Evolutionary conservation across 2,888 invertebrate species (phyloP).

Genomic region (Torymus texanus): DNA sequence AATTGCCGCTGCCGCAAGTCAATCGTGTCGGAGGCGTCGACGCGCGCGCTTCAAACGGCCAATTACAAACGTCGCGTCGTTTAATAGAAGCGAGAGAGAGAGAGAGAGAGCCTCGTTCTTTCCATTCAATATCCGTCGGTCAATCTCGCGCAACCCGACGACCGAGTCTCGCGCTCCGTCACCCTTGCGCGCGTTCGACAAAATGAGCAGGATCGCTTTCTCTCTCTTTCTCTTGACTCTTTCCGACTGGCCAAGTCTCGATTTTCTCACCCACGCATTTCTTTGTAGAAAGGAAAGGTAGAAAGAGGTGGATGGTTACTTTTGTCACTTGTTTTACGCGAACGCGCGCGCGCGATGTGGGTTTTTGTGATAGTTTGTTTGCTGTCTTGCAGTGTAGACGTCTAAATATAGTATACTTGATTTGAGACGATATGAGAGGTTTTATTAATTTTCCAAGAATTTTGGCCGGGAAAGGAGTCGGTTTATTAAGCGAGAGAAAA

Average conservation of each 20-base stretch:
- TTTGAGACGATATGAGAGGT: too few relatives aligned
- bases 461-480: too few relatives aligned
- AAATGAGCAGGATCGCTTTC: background rate
- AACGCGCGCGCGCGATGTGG: too few relatives aligned
- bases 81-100: conserved; percentile 20
- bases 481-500: too few relatives aligned
- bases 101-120: background rate
- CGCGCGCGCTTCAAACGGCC: conserved; percentile 29
- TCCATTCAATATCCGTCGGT: conserved; percentile 47
- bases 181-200: background rate
- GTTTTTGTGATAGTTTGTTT: too few relatives aligned
- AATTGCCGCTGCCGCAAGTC: conserved; percentile 10
- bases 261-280: too few relatives aligned
- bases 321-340: too few relatives aligned
- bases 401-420: too few relatives aligned
- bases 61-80: conserved; percentile 37
- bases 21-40: background rate
- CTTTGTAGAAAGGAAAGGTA: too few relatives aligned
- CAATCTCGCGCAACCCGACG: conserved; percentile 23
- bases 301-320: too few relatives aligned
- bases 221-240: background rate
- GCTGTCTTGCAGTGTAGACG: too few relatives aligned
- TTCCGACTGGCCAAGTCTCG: background rate
- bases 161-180: background rate
- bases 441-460: too few relatives aligned